Base-by-base conservation (phyloP, 2,113 vertebrate genomes). In the Lampris incognitus region DNA sequence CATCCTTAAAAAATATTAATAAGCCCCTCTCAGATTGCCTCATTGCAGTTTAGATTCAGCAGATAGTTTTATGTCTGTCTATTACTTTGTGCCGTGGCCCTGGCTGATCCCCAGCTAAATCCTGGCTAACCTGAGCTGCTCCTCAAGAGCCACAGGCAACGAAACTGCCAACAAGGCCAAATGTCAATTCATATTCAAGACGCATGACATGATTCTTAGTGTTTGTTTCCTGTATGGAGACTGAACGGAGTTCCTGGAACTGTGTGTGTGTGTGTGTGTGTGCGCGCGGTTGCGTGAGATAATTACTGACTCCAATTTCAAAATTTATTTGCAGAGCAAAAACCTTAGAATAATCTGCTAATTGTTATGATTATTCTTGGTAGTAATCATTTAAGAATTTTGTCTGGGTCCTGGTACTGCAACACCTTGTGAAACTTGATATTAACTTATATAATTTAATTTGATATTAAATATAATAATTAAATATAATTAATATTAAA, bases 61-160 rank as follows among this genome's bases (percentile, higher is more conserved):
- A 76, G 42, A 58, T 83, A 77, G 56, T 67, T 83, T 78, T 51
- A 83, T 50, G 55, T 60, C 74, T 58, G 54, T 42, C 54, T 69
- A 69, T 79, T 77, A 36, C 66, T 82, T 79, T 68, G 41, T 36
- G 36, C 70, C 13, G 4, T 38, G 66, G 51, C n/a, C 36, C 44
- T 75, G 82, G 82, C 70, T 38, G 24, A 72, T 38, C 67, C 48
- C 67, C 57, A 74, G 5, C 64, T 55, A 62, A 77, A 56, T 72
- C 8, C 57, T 4, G 37, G 46, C 24, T 54, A 24, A 44, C 66
- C 66, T 44, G 39, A 55, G 66, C 66, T 66, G 37, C 48, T 10
- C 37, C 9, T 37, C 42, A 24, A 6, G 36, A 36, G 48, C 6
- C 64, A 59, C 37, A 4, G 46, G 62, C 68, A 50, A 61, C 39